Base-by-base conservation (phyloP, 2,113 vertebrate genomes). In the Murina feae region DNA sequence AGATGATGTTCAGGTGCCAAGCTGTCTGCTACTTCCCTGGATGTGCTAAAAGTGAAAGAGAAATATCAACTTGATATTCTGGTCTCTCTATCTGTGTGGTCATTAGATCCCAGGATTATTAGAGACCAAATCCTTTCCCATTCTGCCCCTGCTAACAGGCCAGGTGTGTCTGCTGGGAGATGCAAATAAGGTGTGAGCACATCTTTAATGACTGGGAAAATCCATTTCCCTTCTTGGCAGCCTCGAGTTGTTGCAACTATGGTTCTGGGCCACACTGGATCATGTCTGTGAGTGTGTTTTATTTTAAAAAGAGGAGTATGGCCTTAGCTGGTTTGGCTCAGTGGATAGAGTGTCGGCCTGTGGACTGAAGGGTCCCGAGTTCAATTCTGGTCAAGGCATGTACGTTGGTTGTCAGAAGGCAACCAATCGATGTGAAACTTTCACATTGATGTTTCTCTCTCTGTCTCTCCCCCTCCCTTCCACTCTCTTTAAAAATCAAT, bases 171-270 rank as follows among this genome's bases (percentile, higher is more conserved):
- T 20, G 47, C 79, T 72, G 94, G 63, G 85, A 71, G 58, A 71
- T 0, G 25, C 53, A 85, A 49, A 0, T 30, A 37, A 66, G 58
- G 74, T 28, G 60, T 78, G 75, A 53, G 71, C 51, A 5, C 76
- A 85, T 63, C 87, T 86, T 79, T 76, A 85, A 78, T 58, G 89
- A 89, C 87, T 53, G 65, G 69, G 91, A 89, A 88, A 91, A 88
- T 80, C 91, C 66, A 63, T 83, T 89, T 89, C 51, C 76, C 83
- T 53, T 53, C 79, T 91, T 80, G 89, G 80, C 78, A 87, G 72
- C 82, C 89, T 91, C 47, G 65, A 71, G 39, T 85, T n/a, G 35
- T 23, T 37, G 83, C 66, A 66, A 6, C 58, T 55, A 53, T 84
- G 49, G 63, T 30, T 72, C 79, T 89, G 93, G 93, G 86, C 92